Base-by-base conservation (phyloP, 1,140 invertebrate species). In the Xylocopa sonorina region DNA sequence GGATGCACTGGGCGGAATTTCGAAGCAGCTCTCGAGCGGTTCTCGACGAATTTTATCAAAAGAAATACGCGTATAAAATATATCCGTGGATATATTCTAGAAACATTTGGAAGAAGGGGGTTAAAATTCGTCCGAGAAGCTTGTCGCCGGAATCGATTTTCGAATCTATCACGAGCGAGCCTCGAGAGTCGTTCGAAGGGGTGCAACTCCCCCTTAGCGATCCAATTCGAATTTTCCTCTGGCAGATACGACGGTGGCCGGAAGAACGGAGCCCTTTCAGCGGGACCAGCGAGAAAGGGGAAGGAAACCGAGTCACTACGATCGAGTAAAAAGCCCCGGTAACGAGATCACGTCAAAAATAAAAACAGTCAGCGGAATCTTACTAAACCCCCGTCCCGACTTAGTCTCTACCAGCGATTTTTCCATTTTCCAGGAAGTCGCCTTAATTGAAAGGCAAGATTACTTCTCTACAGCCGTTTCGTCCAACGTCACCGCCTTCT, bases 281-380 rank as follows among this genome's bases (percentile, higher is more conserved):
- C 16, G n/a, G n/a, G n/a, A 10, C 4, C 32, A 9, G 14, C n/a
- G 14, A 27, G 21, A 46, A 34, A 74, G 46, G 58, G 38, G 18
- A 9, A 38, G 7, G 6, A 38, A 21, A 57, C 12, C 6, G 58
- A 60, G 29, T 48, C 46, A 3, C 16, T 41, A 73, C 29, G 55
- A 60, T 58, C 38, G 27, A 24, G 53, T 24, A 48, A 41, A 50
- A 41, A 51, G 58, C 27, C 7, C n/a, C 29, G 14, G n/a, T 51
- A 63, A 74, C 46, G 6, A 41, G 57, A 74, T 51, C 32, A 63
- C n/a, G 58, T n/a, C 16, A 63, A 74, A 74, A 74, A 63, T 62
- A 62, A 62, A 62, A 46, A 51, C 16, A 73, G 38, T 2, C 0
- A 41, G 21, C 21, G 18, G 38, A 67, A 32, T 46, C 53, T 21